Evolutionary conservation across 1,140 invertebrate species (phyloP).

Genomic region (Gryllus bimaculatus): DNA sequence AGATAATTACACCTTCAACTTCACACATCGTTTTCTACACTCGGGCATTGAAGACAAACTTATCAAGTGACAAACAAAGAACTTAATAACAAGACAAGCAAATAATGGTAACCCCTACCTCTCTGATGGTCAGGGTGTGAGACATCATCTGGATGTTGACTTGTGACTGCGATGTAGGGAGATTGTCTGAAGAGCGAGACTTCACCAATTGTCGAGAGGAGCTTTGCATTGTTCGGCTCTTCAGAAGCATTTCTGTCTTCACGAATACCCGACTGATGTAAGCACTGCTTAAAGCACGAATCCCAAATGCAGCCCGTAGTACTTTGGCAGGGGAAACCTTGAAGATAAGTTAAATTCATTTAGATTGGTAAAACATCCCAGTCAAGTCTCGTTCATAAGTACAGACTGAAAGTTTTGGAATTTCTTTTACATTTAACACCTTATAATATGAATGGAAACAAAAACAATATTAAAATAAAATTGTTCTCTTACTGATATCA

Average conservation of each 20-base stretch:
- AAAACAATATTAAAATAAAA: too few species aligned
- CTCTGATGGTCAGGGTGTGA: slow-evolving; percentile 79
- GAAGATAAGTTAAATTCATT: slow-evolving; percentile 17
- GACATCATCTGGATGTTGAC: slow-evolving; percentile 90
- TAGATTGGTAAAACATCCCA: too few species aligned
- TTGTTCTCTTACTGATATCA: too few species aligned
- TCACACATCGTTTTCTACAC: too few species aligned
- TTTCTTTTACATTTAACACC: slow-evolving; percentile 17
- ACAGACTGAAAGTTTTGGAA: too few species aligned
- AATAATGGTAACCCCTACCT: slow-evolving; percentile 48
- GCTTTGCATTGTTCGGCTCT: slow-evolving; percentile 58
- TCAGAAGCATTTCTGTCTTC: slow-evolving; percentile 85
- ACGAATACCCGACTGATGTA: slow-evolving; percentile 86
- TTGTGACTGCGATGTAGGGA: slow-evolving; percentile 83
- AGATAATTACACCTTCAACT: too few species aligned
- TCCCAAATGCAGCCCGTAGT: slow-evolving; percentile 79
- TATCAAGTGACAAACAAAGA: too few species aligned
- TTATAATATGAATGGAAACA: background rate
- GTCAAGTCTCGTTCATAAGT: too few species aligned
- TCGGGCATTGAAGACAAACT: too few species aligned
- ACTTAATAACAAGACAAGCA: background rate
- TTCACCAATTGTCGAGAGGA: slow-evolving; percentile 54
- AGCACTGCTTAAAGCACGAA: slow-evolving; percentile 79
- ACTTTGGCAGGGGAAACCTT: slow-evolving; percentile 72
- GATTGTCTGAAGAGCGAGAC: slow-evolving; percentile 75